Conservation (phyloP, 2,113 vertebrate genomes). For the Monarcha castaneiventris region DNA sequence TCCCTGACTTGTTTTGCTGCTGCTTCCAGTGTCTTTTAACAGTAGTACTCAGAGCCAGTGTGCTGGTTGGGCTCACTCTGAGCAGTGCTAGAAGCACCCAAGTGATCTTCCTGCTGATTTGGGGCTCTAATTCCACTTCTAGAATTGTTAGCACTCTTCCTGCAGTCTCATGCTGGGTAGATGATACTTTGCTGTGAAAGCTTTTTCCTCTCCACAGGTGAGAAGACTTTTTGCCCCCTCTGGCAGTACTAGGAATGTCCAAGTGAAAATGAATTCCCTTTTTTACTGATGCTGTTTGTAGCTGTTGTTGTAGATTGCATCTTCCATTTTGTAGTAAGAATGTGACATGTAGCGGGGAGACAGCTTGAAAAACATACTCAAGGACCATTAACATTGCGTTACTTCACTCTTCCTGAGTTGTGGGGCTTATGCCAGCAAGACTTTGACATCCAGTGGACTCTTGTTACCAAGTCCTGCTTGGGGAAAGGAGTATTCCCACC, state of each 20-base stretch:
- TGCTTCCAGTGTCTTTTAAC: neutral
- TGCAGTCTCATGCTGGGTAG: neutral
- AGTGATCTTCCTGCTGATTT: neutral
- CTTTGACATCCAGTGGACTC: neutral
- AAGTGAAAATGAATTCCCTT: neutral
- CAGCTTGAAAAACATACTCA: neutral
- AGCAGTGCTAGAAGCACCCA: neutral
- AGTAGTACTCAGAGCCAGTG: rapidly evolving
- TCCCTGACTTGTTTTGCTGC: neutral
- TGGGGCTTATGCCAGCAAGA: neutral
- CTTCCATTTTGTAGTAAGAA: neutral
- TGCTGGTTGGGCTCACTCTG: neutral
- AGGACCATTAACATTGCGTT: neutral
- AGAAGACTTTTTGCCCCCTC: neutral
- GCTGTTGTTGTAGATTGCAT: neutral
- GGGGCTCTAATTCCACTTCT: neutral
- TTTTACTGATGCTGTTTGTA: neutral
- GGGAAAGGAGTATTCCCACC: neutral
- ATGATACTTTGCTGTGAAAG: neutral
- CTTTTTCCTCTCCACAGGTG: neutral
- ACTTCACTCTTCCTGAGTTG: neutral
- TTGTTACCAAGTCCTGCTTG: neutral
- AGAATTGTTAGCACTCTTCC: neutral
- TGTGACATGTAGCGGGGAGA: neutral
- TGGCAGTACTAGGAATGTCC: neutral